phyloP scores from a whole-genome alignment of 2,888 invertebrate genomes.

The Drosophila borealis region DNA sequence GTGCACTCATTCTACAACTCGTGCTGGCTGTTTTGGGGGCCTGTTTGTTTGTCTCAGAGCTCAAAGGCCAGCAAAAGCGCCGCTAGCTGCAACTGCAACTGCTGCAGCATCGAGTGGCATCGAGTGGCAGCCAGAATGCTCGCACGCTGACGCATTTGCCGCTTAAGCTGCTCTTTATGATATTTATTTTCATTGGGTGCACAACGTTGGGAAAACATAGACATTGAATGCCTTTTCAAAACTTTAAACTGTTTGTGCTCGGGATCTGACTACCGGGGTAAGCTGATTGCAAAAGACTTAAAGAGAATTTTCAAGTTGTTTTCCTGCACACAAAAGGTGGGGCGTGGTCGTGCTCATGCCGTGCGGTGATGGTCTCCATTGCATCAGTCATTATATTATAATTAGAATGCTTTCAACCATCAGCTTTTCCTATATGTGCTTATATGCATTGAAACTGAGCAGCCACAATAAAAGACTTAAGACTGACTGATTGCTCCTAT shows the following conservation, averaged over 20 bases:
- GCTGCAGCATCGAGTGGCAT: neutral
- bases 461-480: conserved; percentile 24
- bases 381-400: conserved; percentile 14
- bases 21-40: conserved; percentile 13
- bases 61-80: conserved; percentile 40
- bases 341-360: too few species aligned
- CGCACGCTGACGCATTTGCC: conserved; percentile 51
- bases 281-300: conserved; percentile 66
- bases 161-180: conserved; percentile 73
- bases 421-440: conserved; percentile 1
- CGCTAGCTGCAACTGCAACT: conserved; percentile 2
- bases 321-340: conserved; percentile 2
- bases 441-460: conserved; percentile 39
- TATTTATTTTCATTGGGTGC: conserved; percentile 79
- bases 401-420: conserved; percentile 6
- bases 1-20: conserved; percentile 3
- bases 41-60: conserved; percentile 48
- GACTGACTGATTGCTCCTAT: neutral
- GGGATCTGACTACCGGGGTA: conserved; percentile 21
- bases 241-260: conserved; percentile 52
- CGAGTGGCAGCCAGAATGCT: conserved; percentile 5
- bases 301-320: conserved; percentile 21
- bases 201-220: conserved; percentile 40
- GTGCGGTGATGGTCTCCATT: too few species aligned
- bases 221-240: conserved; percentile 49